phyloP scores from a whole-genome alignment of 2,113 vertebrate species.

The Formicarius rufipectus region DNA sequence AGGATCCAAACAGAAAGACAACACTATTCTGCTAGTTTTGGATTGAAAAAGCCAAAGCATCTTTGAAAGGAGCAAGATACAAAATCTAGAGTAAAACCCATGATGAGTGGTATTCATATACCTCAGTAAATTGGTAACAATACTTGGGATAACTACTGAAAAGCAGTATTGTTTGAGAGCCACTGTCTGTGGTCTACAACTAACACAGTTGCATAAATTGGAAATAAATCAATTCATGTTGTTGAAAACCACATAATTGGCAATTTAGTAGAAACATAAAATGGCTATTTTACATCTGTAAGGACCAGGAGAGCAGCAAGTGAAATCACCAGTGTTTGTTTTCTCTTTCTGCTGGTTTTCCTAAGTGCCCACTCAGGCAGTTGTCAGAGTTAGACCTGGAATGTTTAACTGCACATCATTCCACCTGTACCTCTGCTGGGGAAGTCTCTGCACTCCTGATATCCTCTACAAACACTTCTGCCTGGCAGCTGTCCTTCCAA shows the following conservation, averaged over 20 bases:
- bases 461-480: background rate
- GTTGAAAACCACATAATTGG: background rate
- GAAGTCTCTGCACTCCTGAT: background rate
- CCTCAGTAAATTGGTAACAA: background rate
- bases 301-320: background rate
- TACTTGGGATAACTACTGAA: background rate
- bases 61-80: background rate
- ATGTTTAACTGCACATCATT: background rate
- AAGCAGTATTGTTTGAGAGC: background rate
- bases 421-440: background rate
- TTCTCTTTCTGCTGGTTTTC: background rate
- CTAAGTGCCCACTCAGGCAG: rapidly evolving
- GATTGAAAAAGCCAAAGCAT: background rate
- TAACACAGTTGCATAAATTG: background rate
- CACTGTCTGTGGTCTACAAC: background rate
- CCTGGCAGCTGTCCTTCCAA: background rate
- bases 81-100: background rate
- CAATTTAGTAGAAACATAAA: background rate
- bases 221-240: background rate
- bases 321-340: background rate
- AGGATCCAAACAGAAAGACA: background rate
- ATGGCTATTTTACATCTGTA: background rate
- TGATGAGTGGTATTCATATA: background rate
- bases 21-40: background rate
- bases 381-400: background rate